These are phyloP conservation scores for Lutra lutra DNA, from an alignment of 2,797 vertebrate genomes.

Conservation along the genomic window DNA sequence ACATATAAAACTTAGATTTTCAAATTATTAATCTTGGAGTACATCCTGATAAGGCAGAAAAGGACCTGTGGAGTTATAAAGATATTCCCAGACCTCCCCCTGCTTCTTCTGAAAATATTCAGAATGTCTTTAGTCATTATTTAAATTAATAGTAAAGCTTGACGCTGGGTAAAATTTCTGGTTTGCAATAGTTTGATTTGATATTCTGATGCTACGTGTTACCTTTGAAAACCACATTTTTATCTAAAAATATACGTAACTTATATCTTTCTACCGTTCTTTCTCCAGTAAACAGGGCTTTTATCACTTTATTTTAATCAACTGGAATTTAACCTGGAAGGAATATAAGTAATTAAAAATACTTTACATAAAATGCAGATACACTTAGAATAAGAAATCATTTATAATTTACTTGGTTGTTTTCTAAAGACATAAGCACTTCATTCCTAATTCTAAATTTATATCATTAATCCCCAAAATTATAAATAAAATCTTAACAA, in stretches of 20 bases:
- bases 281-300: not conserved
- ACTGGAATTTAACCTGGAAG: not conserved
- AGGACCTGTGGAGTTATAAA: rapidly evolving
- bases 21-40: not conserved
- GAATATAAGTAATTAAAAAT: not conserved
- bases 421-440: not conserved
- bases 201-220: not conserved
- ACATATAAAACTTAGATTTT: not conserved
- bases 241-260: not conserved
- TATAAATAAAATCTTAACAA: not conserved
- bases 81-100: rapidly evolving
- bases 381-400: not conserved
- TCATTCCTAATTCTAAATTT: not conserved
- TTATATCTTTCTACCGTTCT: not conserved
- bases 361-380: not conserved
- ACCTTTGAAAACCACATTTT: not conserved
- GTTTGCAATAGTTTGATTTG: not conserved
- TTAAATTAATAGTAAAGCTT: not conserved
- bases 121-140: not conserved
- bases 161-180: not conserved
- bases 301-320: slow-evolving; percentile 24
- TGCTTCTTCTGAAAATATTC: not conserved
- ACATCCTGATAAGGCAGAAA: not conserved
- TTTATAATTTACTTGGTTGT: not conserved
- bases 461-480: not conserved